Base-by-base conservation (phyloP, 2,113 vertebrate species). In the Poecilia latipinna region DNA sequence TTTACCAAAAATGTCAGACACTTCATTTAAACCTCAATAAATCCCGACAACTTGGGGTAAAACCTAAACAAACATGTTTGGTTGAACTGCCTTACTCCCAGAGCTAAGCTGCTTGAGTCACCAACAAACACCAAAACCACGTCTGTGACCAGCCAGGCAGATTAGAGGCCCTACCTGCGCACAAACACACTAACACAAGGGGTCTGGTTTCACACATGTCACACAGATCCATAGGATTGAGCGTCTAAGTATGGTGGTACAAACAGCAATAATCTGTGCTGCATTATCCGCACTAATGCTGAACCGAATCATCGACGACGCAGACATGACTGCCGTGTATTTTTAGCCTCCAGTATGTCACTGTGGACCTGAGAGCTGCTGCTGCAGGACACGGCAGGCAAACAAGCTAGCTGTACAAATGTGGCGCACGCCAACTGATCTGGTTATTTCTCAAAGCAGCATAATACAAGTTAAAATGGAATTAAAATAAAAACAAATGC, bases 231-330 rank as follows among this genome's bases (percentile, higher is more conserved):
- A 71, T 24, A 60, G 66, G 48, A 68, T 10, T 71, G n/a, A 78
- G 28, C 57, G 4, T 26, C 24, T 57, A 35, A 67, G 74, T 63
- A 54, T 63, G 64, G 70, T 64, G 29, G 73, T 37, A 69, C 29
- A 67, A 61, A 65, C 35, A 31, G 62, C 63, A 67, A 61, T 81
- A 70, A 82, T 82, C 72, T 71, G 51, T 24, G 4, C 24, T 44
- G 65, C 32, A 51, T 85, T 82, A 86, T 74, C 68, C 68, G 29
- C 72, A 63, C 62, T 77, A 78, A 85, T 63, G 65, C 66, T 11
- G 26, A 61, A 69, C 66, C 4, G 6, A 65, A 70, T 48, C 82
- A 82, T 70, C 70, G 77, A 69, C 37, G 67, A 54, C 31, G n/a
- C 7, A 22, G 28, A 42, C 35, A 44, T 22, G 68, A 54, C 68